A percentile compares a stretch with the other conserved stretches of the same genome.
phyloP scores from a whole-genome alignment of 2,797 vertebrate species.

The Catharus ustulatus region DNA sequence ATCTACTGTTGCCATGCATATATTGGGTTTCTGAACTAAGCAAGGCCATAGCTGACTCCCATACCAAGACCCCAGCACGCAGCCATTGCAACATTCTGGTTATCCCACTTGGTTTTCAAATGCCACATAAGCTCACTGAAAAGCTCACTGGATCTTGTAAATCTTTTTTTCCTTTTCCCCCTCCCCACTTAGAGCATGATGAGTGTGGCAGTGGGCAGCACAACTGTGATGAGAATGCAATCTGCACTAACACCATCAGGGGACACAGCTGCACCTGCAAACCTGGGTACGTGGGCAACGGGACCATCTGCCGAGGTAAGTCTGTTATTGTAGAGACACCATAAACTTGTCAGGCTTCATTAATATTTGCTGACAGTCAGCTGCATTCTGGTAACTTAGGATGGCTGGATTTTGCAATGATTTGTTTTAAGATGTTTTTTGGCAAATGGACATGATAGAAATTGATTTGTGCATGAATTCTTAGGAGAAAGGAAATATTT shows the following conservation, averaged over 20 bases:
- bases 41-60: not conserved
- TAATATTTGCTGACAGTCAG: not conserved
- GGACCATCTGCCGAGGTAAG: constrained; percentile 90
- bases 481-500: not conserved
- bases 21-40: not conserved
- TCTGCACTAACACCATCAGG: constrained; percentile 91
- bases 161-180: accelerated
- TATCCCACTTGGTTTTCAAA: not conserved
- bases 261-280: constrained; percentile 95
- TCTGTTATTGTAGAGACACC: not conserved
- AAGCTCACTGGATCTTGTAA: not conserved
- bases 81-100: not conserved
- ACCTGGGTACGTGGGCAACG: constrained; percentile 91
- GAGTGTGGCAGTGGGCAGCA: constrained; percentile 84
- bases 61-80: not conserved
- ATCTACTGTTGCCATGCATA: not conserved
- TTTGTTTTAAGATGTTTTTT: not conserved
- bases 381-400: not conserved
- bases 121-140: not conserved
- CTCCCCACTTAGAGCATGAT: constrained; percentile 80
- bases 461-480: not conserved
- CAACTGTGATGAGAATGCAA: constrained; percentile 88
- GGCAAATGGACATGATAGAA: not conserved
- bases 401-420: not conserved
- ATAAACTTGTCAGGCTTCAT: not conserved